A percentile compares a stretch with the other conserved stretches of the same genome.
phyloP scores from a whole-genome alignment of 2,113 vertebrate genomes.

The Columbina picui region DNA sequence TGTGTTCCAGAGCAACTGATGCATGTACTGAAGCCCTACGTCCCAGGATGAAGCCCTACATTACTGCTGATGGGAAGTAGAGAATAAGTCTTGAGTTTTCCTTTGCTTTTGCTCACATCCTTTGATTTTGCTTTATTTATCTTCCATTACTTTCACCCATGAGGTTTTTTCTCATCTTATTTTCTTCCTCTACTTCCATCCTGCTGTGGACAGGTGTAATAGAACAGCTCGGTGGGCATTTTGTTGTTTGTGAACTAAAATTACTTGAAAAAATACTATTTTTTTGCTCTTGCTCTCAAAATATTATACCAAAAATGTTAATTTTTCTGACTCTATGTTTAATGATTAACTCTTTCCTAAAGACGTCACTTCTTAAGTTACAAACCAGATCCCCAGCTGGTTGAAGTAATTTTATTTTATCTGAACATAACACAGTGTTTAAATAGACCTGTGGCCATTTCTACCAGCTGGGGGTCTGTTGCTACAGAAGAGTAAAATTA shows the following conservation, averaged over 20 bases:
- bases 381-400: rapidly evolving
- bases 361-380: neutral
- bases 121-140: too few species aligned
- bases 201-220: too few species aligned
- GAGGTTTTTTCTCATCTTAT: too few species aligned
- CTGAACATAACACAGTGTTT: neutral
- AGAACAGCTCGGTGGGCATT: neutral
- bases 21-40: too few species aligned
- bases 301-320: neutral
- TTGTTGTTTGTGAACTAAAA: neutral
- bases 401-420: neutral
- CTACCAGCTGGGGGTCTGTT: neutral
- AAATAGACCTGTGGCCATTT: neutral
- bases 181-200: too few species aligned
- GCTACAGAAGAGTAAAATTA: neutral
- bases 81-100: too few species aligned
- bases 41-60: neutral
- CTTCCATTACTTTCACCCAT: too few species aligned
- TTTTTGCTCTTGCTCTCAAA: neutral
- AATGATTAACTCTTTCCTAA: neutral
- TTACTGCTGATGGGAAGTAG: neutral
- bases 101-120: too few species aligned
- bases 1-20: too few species aligned
- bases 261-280: neutral
- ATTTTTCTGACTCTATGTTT: neutral